Evolutionary conservation across 1,140 invertebrate species (phyloP), one percentile per base, ranked within the genome.

Genomic region (Euwallacea similis): DNA sequence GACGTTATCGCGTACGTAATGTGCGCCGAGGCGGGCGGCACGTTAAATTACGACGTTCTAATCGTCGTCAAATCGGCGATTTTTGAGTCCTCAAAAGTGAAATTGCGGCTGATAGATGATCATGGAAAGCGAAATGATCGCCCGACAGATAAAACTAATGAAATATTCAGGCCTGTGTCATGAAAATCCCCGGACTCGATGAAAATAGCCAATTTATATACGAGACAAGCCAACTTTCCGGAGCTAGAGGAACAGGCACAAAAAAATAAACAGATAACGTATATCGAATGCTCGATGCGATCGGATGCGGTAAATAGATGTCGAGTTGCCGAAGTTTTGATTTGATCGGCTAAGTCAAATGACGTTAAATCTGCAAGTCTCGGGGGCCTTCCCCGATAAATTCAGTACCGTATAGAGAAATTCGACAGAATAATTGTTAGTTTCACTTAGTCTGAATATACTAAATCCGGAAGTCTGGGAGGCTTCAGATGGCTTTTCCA

Each of bases 131-230:
- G 62, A 65, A 65, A 33, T 54, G 47, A 65, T 65, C 63, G n/a
- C 9, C 16, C 43, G 16, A 42, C 21, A 33, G 63, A 65, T 65
- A 65, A 65, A 53, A 42, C 42, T 41, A 65, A 65, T 65, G 63
- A 65, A 65, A 65, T 65, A 65, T 65, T 65, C 63, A 65, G 47
- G 6, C 42, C 61, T n/a, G 54, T 65, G 41, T 53, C 63, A 54
- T 42, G 63, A 55, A 65, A 65, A 54, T 55, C 63, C 63, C 15
- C 7, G 8, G 63, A 65, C 47, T 54, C 46, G 63, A 65, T 65
- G 47, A 54, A 65, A 65, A 65, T 55, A 65, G 21, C 63, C 63
- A 65, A 65, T 65, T 65, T 65, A 65, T 65, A 65, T 65, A 65
- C 63, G 47, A 65, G 47, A 65, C 63, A 65, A 53, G 16, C 63